Percentiles rank a stretch among this genome's conserved stretches.
Evolutionary conservation across 2,113 vertebrate species (phyloP).

Genomic region (Catagonus wagneri): DNA sequence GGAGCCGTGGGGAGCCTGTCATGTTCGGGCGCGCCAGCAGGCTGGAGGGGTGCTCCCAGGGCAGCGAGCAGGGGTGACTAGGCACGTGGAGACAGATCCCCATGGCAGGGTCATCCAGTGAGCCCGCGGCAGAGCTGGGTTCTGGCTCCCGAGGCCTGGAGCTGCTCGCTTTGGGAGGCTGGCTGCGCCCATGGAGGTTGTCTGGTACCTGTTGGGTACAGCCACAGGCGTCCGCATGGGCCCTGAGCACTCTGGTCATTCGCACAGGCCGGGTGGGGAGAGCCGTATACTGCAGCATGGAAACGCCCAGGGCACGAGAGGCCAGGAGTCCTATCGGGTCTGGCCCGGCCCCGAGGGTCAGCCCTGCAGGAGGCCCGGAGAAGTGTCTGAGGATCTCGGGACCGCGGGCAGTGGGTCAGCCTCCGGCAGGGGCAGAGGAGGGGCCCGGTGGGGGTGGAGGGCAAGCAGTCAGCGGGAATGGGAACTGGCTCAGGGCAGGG

Average conservation of each 20-base stretch:
- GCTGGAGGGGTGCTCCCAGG: not conserved
- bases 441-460: accelerated
- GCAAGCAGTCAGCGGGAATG: not conserved
- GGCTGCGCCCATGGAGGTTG: not conserved
- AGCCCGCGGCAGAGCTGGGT: not conserved
- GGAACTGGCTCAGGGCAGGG: not conserved
- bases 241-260: not conserved
- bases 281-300: not conserved
- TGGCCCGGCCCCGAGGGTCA: not conserved
- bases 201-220: not conserved
- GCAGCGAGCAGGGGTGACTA: accelerated
- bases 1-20: not conserved
- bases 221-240: not conserved
- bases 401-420: not conserved
- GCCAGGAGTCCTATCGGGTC: not conserved
- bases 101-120: accelerated
- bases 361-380: not conserved
- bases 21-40: not conserved
- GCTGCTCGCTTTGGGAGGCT: not conserved
- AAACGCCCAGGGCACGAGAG: accelerated
- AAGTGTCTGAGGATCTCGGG: not conserved
- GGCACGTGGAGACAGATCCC: not conserved
- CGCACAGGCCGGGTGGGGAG: not conserved
- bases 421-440: not conserved
- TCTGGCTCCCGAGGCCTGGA: not conserved